Conservation (phyloP, 2,888 invertebrate species). For the Opisthograptis luteolata region DNA sequence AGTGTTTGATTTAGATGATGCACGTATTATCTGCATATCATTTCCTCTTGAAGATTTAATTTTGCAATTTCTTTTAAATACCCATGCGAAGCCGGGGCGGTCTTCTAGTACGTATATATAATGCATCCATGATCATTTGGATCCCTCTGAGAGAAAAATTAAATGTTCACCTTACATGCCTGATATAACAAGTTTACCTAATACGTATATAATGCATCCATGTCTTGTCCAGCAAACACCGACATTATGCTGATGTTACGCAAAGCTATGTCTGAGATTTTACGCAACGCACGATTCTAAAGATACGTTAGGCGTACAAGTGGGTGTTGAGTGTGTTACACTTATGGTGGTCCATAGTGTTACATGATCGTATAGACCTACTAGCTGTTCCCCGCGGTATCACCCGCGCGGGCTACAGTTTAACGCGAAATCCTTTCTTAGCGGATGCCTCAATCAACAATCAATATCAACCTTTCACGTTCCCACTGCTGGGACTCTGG, state of each 20-base stretch:
- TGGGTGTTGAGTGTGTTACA: conserved; percentile 8
- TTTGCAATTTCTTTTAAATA: too few species aligned
- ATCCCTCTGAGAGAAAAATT: neutral
- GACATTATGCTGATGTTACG: conserved; percentile 3
- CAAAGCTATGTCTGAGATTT: conserved; percentile 13
- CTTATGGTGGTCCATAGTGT: conserved; percentile 3
- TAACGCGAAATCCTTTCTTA: too few species aligned
- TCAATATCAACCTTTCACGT: too few species aligned
- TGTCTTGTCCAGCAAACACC: conserved; percentile 1
- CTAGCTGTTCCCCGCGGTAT: too few species aligned
- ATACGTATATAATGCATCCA: conserved; percentile 7
- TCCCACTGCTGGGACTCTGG: too few species aligned
- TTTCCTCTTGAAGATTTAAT: too few species aligned
- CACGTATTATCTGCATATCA: too few species aligned
- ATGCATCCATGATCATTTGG: neutral
- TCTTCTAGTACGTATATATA: neutral
- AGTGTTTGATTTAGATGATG: too few species aligned
- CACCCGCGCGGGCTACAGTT: too few species aligned
- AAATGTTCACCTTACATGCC: neutral
- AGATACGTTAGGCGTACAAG: conserved; percentile 3
- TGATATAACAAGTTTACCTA: neutral
- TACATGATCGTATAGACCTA: conserved; percentile 5
- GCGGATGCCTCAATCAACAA: too few species aligned
- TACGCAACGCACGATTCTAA: conserved; percentile 13
- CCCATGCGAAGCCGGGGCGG: too few species aligned